Base-by-base conservation (phyloP, 2,797 vertebrate species). In the Anisognathus igniventris region DNA sequence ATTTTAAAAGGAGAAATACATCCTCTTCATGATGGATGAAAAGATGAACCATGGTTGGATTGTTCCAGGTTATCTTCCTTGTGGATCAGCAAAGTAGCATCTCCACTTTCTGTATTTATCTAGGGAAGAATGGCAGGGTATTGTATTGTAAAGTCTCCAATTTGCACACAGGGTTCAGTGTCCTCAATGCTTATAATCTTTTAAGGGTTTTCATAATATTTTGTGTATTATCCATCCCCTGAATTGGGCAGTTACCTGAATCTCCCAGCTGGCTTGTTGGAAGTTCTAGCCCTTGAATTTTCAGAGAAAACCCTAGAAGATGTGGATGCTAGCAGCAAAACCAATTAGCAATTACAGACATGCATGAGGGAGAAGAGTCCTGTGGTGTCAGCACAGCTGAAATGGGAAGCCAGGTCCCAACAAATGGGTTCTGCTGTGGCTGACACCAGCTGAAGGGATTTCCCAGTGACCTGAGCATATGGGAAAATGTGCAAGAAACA, bases 331-430 rank as follows among this genome's bases (percentile, higher is more conserved):
- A 56, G 42, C 61, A 86, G 15, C 11, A 81, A 51, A 92, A 30
- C 1, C 18, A 33, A n/a, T 76, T 57, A 66, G 23, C 28, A 40
- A 47, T 86, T 75, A 37, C 22, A 51, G 57, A 14, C 8, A 5
- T 0, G 2, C 0, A 12, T 51, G 39, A 62, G 22, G 24, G 22
- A 56, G 23, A 35, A 35, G 42, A 33, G 24, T 77, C 61, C n/a
- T 0, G 0, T 35, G 61, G n/a, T 20, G 13, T 45, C 0, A 0
- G 15, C 30, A 14, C 22, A 25, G 25, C 27, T 47, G 61, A 50
- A 74, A 42, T 8, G 12, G 23, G 18, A 48, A 86, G 12, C 7
- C 2, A 3, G 5, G 5, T 39, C 78, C 62, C 37, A 45, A 28
- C 2, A 62, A 78, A 66, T 0, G 2, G 35, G 7, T 20, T 70